Evolutionary conservation across 2,797 vertebrate genomes (phyloP).

Genomic region (Mus caroli): DNA sequence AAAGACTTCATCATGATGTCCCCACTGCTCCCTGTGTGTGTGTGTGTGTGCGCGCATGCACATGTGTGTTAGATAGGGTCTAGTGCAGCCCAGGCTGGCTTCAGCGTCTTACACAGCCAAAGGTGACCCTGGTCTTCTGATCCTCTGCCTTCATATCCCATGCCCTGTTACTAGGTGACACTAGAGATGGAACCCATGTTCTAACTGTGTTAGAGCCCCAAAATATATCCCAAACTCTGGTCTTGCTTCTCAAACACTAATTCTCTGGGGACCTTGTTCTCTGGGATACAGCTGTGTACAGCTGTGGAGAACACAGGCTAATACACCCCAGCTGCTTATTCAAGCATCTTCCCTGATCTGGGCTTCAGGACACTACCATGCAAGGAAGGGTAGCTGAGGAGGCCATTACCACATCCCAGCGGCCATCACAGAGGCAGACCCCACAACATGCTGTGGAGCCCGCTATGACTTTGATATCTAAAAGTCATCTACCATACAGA

Average conservation of each 20-base stretch:
- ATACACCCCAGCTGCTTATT: rapidly evolving
- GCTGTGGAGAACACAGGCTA: not conserved
- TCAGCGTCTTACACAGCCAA: not conserved
- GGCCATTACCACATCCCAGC: not conserved
- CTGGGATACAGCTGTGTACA: not conserved
- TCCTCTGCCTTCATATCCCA: not conserved
- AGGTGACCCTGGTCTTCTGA: not conserved
- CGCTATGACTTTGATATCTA: not conserved
- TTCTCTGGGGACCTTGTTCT: not conserved
- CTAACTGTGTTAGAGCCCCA: no score
- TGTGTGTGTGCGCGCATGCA: not conserved
- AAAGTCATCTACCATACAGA: not conserved
- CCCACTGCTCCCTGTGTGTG: not conserved
- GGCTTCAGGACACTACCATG: not conserved
- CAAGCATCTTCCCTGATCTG: rapidly evolving
- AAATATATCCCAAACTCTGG: not conserved
- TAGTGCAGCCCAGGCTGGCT: not conserved
- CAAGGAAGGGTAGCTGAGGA: not conserved
- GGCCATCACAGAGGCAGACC: not conserved
- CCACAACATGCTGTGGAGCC: not conserved
- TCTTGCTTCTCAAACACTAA: not conserved
- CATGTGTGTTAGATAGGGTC: not conserved
- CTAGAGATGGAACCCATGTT: not conserved
- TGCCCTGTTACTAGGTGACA: no score
- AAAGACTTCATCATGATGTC: not conserved